Percentiles rank a stretch among this genome's conserved stretches.
These are phyloP conservation scores for Lontra canadensis DNA, from an alignment of 2,113 vertebrate species.

Conservation along the genomic window DNA sequence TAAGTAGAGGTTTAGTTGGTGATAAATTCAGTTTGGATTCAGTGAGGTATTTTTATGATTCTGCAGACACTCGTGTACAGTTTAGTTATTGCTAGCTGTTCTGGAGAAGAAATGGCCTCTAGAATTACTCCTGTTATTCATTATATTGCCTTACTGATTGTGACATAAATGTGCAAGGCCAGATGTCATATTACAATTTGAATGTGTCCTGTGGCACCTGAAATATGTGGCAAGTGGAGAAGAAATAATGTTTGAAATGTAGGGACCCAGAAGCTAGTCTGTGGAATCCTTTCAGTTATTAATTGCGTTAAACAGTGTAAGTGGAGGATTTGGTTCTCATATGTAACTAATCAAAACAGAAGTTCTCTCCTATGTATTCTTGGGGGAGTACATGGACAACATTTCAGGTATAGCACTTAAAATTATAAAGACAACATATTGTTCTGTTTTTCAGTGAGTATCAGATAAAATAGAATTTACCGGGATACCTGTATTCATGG, in stretches of 20 bases:
- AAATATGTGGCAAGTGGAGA: neutral
- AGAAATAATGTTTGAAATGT: neutral
- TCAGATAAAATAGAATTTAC: neutral
- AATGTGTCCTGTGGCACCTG: neutral
- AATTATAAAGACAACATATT: neutral
- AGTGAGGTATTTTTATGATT: conserved; percentile 1
- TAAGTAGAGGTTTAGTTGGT: neutral
- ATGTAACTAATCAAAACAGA: neutral
- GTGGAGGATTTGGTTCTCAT: neutral
- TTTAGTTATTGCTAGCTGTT: neutral
- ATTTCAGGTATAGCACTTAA: neutral
- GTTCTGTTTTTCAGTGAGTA: neutral
- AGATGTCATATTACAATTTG: neutral
- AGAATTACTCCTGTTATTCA: neutral
- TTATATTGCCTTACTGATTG: neutral
- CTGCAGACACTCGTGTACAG: neutral
- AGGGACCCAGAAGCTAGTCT: neutral
- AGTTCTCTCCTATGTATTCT: neutral
- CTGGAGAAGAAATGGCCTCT: conserved; percentile 7
- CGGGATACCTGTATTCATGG: neutral
- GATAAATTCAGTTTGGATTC: conserved; percentile 35
- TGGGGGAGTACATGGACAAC: neutral
- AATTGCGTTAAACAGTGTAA: neutral
- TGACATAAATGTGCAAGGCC: neutral
- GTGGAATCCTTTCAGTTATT: neutral